Evolutionary conservation across 1,140 invertebrate genomes (phyloP).

Genomic region (Magallana angulata): DNA sequence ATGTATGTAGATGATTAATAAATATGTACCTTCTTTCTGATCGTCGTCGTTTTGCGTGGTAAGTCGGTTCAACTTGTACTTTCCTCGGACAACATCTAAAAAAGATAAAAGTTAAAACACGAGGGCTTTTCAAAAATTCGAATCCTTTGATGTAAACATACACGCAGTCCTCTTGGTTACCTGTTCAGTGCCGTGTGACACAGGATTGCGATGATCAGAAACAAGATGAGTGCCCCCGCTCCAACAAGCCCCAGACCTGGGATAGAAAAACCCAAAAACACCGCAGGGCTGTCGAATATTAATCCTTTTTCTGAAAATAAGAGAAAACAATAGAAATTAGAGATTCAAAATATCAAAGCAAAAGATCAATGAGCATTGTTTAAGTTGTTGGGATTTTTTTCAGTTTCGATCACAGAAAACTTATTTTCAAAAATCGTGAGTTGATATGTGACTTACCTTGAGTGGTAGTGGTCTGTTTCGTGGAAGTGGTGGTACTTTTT

Average conservation of each 20-base stretch:
- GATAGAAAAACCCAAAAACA: neutral
- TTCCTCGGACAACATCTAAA: constrained; percentile 5
- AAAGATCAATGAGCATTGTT: no score
- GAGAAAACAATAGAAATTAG: neutral
- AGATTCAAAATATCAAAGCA: no score
- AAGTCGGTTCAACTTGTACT: constrained; percentile 1
- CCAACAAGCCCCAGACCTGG: neutral
- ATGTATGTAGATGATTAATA: neutral
- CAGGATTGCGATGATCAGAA: neutral
- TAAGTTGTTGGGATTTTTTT: no score
- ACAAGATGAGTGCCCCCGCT: neutral
- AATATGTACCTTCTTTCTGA: constrained; percentile 9
- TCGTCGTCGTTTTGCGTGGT: neutral
- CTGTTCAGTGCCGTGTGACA: neutral
- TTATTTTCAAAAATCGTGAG: neutral
- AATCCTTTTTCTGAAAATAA: constrained; percentile 1
- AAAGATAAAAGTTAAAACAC: neutral
- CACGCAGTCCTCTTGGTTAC: neutral
- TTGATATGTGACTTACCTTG: neutral
- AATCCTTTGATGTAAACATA: no score
- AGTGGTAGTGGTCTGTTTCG: neutral
- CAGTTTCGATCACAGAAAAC: no score
- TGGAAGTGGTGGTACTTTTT: neutral
- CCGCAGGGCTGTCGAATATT: neutral
- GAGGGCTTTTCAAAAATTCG: no score